Evolutionary conservation across 2,888 invertebrate species (phyloP), one percentile per base, ranked within the genome.

Genomic region (Microplitis manilae): DNA sequence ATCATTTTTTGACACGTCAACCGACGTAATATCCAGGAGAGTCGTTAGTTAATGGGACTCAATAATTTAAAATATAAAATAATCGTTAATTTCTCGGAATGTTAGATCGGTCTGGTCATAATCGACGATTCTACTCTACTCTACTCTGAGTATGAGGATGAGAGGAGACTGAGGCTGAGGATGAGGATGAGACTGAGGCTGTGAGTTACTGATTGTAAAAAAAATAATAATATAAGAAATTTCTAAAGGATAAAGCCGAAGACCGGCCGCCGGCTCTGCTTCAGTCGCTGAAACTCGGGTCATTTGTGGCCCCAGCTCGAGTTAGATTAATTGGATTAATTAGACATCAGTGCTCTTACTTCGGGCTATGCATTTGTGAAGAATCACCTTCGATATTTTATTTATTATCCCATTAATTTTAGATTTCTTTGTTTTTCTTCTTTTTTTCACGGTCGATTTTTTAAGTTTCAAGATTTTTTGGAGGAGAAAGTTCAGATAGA

Each of bases 41-140:
- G 50, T 50, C 85, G 85, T 78, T 82, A 86, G 85, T 86, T 89
- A 89, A 90, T 89, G 89, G 88, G 86, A 88, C 84, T 86, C 88
- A 88, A 89, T 89, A 88, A 89, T 89, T 89, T 87, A 88, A 89
- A 89, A 87, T 88, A 88, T 88, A 87, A 88, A 88, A 88, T 87
- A 89, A 90, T 90, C 90, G 88, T 89, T 89, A 89, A 89, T 89
- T 90, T 89, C 88, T 89, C 88, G 88, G 89, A 90, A 89, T 88
- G 89, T 89, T 87, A 86, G 87, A 87, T 88, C 87, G 86, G 86
- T 81, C 87, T 86, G 88, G 88, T 86, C 87, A 89, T 89, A 89
- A 89, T 85, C 77, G 50, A 77, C 78, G 78, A 76, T 83, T 30
- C 30, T 30, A 30, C 30, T 30, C 30, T 30, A 30, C 30, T 30